Base-by-base conservation (phyloP, 2,797 vertebrate genomes). In the Enteromius anoplus region DNA sequence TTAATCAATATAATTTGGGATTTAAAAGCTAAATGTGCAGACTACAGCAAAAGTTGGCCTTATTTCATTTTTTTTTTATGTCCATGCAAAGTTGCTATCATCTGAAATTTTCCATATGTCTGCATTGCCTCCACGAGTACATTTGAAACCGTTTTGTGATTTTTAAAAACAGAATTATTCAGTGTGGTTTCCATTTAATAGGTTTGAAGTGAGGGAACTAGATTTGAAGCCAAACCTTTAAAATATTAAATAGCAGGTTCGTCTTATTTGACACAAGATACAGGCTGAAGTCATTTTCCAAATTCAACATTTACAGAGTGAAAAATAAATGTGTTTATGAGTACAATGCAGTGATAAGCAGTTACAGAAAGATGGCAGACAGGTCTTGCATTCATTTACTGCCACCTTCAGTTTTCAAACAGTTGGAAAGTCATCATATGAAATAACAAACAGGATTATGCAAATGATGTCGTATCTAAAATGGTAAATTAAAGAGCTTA, bases 251-350 rank as follows among this genome's bases (percentile, higher is more conserved):
- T 0, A 96, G 96, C 40, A 97, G 88, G 64, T 96, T 95, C 70
- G 96, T 97, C 90, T 90, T 96, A 76, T 92, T 92, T 0, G 96
- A 96, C n/a, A 97, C 62, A 0, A 94, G 95, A 79, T 94, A 98
- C 11, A 91, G 91, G 21, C 95, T 93, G 81, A 72, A 14, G 14
- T 21, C 3, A 32, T 42, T 42, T 19, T 60, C 3, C 51, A 29
- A 42, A 23, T 19, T 69, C 2, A n/a, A 9, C 47, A n/a, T 3
- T 14, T 58, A 32, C 49, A 55, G 19, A 75, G 32, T 1, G 0
- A 75, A 8, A 55, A 3, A 40, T 15, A 23, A 15, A 73, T n/a
- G 29, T n/a, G 49, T 34, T 51, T n/a, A n/a, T 21, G 26, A 21
- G 32, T 26, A 71, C 42, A 64, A 23, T 60, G 23, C 58, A 60